Evolutionary conservation across 2,888 invertebrate species (phyloP).

Genomic region (Iselma pallidipennis): DNA sequence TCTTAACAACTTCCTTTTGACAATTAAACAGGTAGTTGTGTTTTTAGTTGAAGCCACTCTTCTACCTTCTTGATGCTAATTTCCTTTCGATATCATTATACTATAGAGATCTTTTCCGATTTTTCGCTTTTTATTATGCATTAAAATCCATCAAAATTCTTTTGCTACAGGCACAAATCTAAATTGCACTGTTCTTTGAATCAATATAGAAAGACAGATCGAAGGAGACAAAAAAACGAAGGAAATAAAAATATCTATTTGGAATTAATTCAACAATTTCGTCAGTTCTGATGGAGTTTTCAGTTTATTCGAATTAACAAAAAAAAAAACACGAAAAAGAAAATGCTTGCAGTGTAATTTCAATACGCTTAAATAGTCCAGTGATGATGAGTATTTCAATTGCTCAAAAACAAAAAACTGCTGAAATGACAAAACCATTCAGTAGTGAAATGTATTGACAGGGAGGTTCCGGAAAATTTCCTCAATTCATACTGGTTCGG

Average conservation of each 20-base stretch:
- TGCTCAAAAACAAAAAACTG: background rate
- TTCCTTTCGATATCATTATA: background rate
- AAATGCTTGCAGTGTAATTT: background rate
- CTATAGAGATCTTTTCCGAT: background rate
- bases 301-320: background rate
- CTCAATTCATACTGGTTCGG: background rate
- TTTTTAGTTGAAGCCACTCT: constrained; percentile 10
- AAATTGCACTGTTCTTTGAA: background rate
- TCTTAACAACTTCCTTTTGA: constrained; percentile 10
- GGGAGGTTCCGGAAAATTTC: background rate
- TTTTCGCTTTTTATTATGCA: background rate
- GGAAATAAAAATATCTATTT: background rate
- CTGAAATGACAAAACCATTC: background rate
- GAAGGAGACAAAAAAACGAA: background rate
- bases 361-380: background rate
- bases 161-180: background rate
- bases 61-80: constrained; percentile 20
- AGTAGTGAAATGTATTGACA: background rate
- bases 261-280: background rate
- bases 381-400: background rate
- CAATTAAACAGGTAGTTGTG: constrained; percentile 18
- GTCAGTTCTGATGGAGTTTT: background rate
- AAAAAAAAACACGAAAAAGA: background rate
- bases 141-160: background rate
- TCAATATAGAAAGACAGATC: background rate